These are phyloP conservation scores for Sander vitreus DNA, from an alignment of 2,113 vertebrate genomes.

Conservation along the genomic window DNA sequence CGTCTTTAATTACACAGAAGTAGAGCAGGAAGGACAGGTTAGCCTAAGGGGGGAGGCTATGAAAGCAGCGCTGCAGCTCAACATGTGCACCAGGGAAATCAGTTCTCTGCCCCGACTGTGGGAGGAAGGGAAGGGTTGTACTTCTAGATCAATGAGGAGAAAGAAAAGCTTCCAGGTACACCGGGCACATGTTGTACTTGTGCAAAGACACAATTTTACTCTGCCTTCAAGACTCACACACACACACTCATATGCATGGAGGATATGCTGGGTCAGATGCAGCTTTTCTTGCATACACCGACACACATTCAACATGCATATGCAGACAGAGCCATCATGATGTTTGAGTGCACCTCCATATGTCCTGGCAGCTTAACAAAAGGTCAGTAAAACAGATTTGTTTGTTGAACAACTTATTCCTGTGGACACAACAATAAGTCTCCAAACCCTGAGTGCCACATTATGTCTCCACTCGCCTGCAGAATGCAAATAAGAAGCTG, in stretches of 20 bases:
- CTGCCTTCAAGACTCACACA: constrained; percentile 29
- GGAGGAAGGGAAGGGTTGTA: constrained; percentile 70
- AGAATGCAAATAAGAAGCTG: constrained; percentile 54
- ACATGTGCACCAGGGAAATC: constrained; percentile 79
- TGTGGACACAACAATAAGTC: constrained; percentile 57
- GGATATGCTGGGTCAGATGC: constrained; percentile 1
- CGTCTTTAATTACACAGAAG: constrained; percentile 81
- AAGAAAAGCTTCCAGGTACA: constrained; percentile 65
- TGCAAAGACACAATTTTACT: constrained; percentile 50
- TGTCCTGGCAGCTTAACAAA: constrained; percentile 70
- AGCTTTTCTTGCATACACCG: constrained; percentile 21
- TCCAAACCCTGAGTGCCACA: constrained; percentile 54
- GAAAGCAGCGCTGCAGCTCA: constrained; percentile 66
- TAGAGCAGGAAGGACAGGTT: constrained; percentile 76
- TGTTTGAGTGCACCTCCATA: constrained; percentile 69
- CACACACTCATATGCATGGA: constrained; percentile 25
- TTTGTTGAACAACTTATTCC: constrained; percentile 68
- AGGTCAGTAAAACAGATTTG: constrained; percentile 76
- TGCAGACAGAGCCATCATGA: constrained; percentile 60
- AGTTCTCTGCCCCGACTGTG: constrained; percentile 70
- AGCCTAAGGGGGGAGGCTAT: constrained; percentile 71
- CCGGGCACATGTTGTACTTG: constrained; percentile 59
- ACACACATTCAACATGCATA: constrained; percentile 31
- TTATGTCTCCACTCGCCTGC: constrained; percentile 26
- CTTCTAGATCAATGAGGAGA: constrained; percentile 79